Percentiles rank a stretch among this genome's conserved stretches.
Conservation (phyloP, 2,888 invertebrate genomes). For the Eurois occulta region DNA sequence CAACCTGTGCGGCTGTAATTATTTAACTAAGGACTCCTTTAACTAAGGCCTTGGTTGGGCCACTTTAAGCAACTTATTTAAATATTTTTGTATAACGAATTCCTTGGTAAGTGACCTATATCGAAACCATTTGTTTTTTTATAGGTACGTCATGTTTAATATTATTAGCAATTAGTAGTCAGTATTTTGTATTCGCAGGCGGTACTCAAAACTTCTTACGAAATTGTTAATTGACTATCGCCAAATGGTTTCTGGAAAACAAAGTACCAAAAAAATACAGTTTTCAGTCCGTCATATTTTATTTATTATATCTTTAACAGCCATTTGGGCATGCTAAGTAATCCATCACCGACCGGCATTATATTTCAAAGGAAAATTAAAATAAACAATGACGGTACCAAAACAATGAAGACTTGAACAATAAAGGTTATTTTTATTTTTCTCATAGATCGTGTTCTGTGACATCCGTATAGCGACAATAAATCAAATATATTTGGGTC, state of each 20-base stretch:
- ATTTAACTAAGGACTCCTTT: neutral
- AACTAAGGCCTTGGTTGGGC: too few species aligned
- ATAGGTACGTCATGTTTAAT: neutral
- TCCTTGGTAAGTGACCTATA: neutral
- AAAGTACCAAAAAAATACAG: neutral
- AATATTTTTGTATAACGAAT: neutral
- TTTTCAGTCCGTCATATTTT: neutral
- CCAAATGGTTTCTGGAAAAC: neutral
- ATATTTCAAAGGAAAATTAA: neutral
- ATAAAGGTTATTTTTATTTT: slow-evolving; percentile 58
- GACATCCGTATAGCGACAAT: slow-evolving; percentile 46
- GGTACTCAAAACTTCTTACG: too few species aligned
- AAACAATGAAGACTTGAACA: slow-evolving; percentile 45
- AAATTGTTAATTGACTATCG: neutral
- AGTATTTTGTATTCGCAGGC: neutral
- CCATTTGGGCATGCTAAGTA: neutral
- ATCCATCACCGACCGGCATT: neutral
- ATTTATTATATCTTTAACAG: neutral
- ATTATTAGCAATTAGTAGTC: neutral
- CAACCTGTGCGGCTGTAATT: neutral
- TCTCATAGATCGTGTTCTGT: slow-evolving; percentile 56
- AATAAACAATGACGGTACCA: slow-evolving; percentile 7
- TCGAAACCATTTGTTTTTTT: neutral
- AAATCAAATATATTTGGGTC: slow-evolving; percentile 65
- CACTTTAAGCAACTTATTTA: neutral